Evolutionary conservation across 2,797 vertebrate species (phyloP), one percentile per base, ranked within the genome.

Genomic region (Acomys russatus): DNA sequence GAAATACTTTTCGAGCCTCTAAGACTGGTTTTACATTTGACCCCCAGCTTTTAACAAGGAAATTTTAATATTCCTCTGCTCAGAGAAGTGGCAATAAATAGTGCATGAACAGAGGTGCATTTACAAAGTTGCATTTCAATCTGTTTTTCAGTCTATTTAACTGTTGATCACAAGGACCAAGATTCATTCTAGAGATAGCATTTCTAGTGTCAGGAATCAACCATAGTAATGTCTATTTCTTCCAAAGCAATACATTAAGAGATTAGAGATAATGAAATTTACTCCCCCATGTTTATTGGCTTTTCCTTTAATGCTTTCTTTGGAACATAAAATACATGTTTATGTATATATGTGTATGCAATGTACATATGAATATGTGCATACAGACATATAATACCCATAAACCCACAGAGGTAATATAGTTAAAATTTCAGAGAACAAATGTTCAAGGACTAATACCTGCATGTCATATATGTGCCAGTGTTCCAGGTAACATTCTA

Each of bases 11-110:
- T 28, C 1, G 44, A 90, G 54, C 44, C 79, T 95, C 61, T 30
- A 74, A 70, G 94, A 5, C 73, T 94, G n/a, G 85, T 51, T 95
- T 95, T 96, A 76, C 23, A 78, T 68, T 91, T 89, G 70, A 92
- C 51, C 35, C 7, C 64, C 33, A 78, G 3, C 35, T 15, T 82
- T 61, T 91, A 88, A 71, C 76, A 95, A 78, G 30, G 49, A 66
- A 92, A 82, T 8, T 61, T 74, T 73, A 77, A 88, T 49, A 83
- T 59, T 82, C 38, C 38, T 79, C 77, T 86, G 6, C 91, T 91
- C 70, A 73, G 6, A 66, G 66, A 94, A 91, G 77, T 89, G 64
- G 22, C 12, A 76, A 74, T 95, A 90, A 91, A 85, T 83, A 71
- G 64, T 12, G 18, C 25, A 73, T 86, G 84, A 85, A 78, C 51